Conservation (phyloP, 2,113 vertebrate species). For the Semnopithecus entellus region DNA sequence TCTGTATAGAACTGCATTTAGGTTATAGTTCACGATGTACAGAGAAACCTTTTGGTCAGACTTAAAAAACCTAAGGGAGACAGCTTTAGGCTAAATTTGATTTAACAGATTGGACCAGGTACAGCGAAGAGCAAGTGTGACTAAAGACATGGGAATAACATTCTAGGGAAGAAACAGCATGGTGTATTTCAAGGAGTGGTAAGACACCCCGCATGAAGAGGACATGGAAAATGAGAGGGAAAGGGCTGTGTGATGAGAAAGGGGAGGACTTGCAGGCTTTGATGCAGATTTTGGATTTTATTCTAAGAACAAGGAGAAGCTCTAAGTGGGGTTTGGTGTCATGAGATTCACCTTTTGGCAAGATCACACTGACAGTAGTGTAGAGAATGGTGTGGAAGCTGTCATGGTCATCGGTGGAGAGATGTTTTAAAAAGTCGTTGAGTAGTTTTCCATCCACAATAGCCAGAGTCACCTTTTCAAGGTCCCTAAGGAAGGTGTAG, state of each 20-base stretch:
- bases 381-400: not conserved
- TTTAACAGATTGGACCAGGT: not conserved
- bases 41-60: no score
- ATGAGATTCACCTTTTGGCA: not conserved
- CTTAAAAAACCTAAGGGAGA: no score
- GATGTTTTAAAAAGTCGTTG: not conserved
- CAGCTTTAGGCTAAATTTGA: no score
- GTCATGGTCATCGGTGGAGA: not conserved
- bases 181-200: not conserved
- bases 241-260: not conserved
- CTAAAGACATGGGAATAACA: not conserved
- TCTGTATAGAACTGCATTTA: no score
- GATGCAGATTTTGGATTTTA: not conserved
- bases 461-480: not conserved
- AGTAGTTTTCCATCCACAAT: not conserved
- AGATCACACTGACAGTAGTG: not conserved
- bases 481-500: no score
- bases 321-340: not conserved
- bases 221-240: not conserved
- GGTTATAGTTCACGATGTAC: no score
- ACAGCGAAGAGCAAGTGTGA: not conserved
- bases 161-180: not conserved
- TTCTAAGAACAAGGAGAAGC: not conserved
- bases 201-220: not conserved
- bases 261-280: not conserved